Conservation (phyloP, 1,140 invertebrate species). For the Matsumurasca onukii region DNA sequence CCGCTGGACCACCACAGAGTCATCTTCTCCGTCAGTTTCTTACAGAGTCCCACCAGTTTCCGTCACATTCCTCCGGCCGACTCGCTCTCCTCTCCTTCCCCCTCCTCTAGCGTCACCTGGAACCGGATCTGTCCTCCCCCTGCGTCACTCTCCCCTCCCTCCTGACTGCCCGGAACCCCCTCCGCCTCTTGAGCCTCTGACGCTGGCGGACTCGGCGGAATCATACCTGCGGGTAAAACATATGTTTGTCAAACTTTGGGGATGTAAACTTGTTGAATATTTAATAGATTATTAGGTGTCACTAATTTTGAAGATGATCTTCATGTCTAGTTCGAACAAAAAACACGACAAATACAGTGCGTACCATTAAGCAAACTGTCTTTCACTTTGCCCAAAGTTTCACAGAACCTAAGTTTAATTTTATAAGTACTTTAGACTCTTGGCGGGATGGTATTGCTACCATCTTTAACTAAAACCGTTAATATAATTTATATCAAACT, state of each 20-base stretch:
- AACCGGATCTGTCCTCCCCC: slow-evolving; percentile 42
- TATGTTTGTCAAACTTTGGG: background rate
- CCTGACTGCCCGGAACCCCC: slow-evolving; percentile 39
- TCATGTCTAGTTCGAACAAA: too few species aligned
- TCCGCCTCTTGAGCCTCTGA: slow-evolving; percentile 34
- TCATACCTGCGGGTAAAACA: slow-evolving; percentile 47
- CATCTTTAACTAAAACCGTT: too few species aligned
- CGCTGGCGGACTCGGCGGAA: slow-evolving; percentile 57
- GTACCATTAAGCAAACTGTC: too few species aligned
- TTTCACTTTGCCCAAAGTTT: too few species aligned
- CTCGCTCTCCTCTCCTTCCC: slow-evolving; percentile 44
- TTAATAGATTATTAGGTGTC: background rate
- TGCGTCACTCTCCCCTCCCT: slow-evolving; percentile 37
- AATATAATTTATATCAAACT: too few species aligned
- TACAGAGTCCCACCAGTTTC: slow-evolving; percentile 33
- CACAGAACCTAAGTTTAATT: too few species aligned
- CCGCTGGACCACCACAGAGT: slow-evolving; percentile 29
- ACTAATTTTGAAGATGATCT: background rate
- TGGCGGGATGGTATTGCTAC: too few species aligned
- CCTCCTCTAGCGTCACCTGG: slow-evolving; percentile 84
- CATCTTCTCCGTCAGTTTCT: slow-evolving; percentile 32
- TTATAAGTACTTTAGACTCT: too few species aligned
- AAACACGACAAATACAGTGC: too few species aligned
- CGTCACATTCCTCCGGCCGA: slow-evolving; percentile 32
- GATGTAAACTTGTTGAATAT: background rate